Evolutionary conservation across 2,113 vertebrate genomes (phyloP), one percentile per base, ranked within the genome.

Genomic region (Neotragus pygmaeus): DNA sequence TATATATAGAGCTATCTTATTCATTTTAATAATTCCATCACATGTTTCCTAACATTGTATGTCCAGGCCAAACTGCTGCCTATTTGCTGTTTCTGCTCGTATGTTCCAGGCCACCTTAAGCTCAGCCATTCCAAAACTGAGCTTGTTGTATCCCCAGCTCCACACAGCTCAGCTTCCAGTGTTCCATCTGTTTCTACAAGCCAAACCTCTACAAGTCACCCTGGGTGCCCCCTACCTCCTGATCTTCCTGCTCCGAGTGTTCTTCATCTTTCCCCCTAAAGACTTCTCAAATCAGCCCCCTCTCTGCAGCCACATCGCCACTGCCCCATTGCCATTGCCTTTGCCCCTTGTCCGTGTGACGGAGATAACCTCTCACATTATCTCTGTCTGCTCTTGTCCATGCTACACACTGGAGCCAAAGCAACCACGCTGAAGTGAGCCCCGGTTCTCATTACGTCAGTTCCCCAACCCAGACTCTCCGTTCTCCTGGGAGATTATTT

Each of bases 101-200:
- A 33, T n/a, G 60, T 75, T 51, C 39, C n/a, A n/a, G 77, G 58
- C 47, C 33, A 62, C 82, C n/a, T 33, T 57, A 25, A 84, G 43
- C 75, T 75, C 23, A 15, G 64, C 55, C n/a, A 13, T n/a, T 23
- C 25, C 58, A 11, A 47, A 14, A 10, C 6, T 30, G 57, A 84
- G 47, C 27, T 70, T 33, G 1, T 51, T 5, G 1, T 16, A 6
- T 7, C 7, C 25, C 58, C 5, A 15, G 7, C 11, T 13, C 28
- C 45, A 12, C 19, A 45, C 21, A 17, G 60, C 25, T 77, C 3
- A 1, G 30, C 23, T 58, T 66, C 82, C 28, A 2, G 58, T 2
- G 12, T 45, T 27, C 43, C 19, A 15, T 12, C 25, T 13, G 1
- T 23, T 90, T 45, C 90, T 14, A 7, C 1, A 19, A 77, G 78